Conservation (phyloP, 1,140 invertebrate genomes). For the Drosophila ercepeae region DNA sequence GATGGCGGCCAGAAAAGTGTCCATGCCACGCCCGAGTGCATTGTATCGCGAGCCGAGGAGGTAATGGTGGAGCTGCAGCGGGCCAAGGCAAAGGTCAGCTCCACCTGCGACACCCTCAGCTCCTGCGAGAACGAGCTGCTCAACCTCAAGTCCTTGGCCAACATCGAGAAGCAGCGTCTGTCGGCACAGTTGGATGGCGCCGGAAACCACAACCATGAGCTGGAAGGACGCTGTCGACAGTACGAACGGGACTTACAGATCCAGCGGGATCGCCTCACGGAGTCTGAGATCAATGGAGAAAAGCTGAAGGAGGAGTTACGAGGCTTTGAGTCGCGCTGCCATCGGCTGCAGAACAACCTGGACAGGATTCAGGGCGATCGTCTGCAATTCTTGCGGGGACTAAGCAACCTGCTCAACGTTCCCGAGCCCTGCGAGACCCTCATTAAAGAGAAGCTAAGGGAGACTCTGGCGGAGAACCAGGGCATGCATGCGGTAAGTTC, state of each 20-base stretch:
- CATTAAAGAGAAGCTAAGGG: conserved; percentile 90
- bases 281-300: conserved; percentile 77
- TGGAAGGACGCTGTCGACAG: conserved; percentile 74
- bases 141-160: conserved; percentile 73
- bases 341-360: conserved; percentile 77
- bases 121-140: conserved; percentile 78
- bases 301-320: conserved; percentile 81
- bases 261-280: conserved; percentile 75
- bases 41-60: conserved; percentile 89
- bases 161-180: conserved; percentile 79
- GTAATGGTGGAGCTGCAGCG: conserved; percentile 88
- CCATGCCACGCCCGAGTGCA: conserved; percentile 87
- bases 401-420: conserved; percentile 73
- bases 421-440: conserved; percentile 89
- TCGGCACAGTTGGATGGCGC: conserved; percentile 71
- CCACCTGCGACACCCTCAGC: conserved; percentile 79
- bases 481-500: conserved; percentile 88
- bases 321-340: conserved; percentile 82
- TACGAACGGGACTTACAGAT: conserved; percentile 80
- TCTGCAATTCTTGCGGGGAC: conserved; percentile 66
- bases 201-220: conserved; percentile 75
- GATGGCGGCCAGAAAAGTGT: conserved; percentile 84
- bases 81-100: conserved; percentile 84
- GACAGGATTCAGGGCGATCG: conserved; percentile 79
- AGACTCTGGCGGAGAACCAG: conserved; percentile 90